Evolutionary conservation across 1,140 invertebrate species (phyloP), one percentile per base, ranked within the genome.

Genomic region (Arion vulgaris): DNA sequence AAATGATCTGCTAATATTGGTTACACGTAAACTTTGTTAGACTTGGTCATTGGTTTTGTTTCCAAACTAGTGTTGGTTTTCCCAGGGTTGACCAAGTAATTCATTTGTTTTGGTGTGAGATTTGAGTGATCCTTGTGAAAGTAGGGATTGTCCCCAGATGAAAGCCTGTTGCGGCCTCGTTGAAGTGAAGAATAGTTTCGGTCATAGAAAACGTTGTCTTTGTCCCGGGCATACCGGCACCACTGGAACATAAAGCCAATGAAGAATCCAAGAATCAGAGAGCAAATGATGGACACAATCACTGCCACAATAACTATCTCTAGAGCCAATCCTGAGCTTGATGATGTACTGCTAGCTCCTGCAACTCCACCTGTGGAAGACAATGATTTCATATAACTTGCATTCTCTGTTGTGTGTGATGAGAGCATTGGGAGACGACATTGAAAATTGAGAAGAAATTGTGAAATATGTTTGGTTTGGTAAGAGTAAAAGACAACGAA

Each of bases 201-300:
- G 36, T 83, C 74, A 68, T 81, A 85, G 57, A 81, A 83, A 5
- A 81, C 66, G 77, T 86, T 82, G 66, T 80, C 74, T 41, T 77
- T 80, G 17, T 87, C 74, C 0, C 82, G 77, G 4, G 81, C 73
- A 26, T 74, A 38, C 2, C 87, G 78, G 76, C 88, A 89, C 0
- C 80, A 83, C 23, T 84, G 83, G 23, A 89, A 86, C 83, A 85
- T 88, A 81, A 85, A 89, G 39, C 88, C 88, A 0, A 86, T 85
- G 36, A 88, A 36, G 72, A 89, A 89, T 49, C 87, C 86, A 11
- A 87, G 28, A 39, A 89, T 78, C 23, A 87, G 82, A 19, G 88
- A 89, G 41, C 87, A 32, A 11, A 89, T 86, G 45, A 89, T 86
- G 62, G 86, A 82, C 34, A 86, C 84, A 13, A 89, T 85, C 34